phyloP scores from a whole-genome alignment of 2,113 vertebrate species.

The Lepisosteus oculatus region DNA sequence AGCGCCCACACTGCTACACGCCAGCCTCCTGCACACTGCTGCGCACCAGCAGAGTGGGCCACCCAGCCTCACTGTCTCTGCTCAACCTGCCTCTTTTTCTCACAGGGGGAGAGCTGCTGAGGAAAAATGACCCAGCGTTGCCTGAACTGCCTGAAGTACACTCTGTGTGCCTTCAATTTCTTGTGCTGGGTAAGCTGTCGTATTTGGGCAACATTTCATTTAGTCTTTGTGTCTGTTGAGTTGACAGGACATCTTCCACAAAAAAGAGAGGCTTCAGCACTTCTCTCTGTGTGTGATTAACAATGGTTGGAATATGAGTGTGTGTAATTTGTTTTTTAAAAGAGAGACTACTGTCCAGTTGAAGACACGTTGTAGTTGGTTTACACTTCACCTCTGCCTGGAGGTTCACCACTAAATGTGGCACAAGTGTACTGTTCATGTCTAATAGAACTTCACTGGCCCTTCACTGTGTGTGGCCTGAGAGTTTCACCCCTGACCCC shows the following conservation, averaged over 20 bases:
- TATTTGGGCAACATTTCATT: not conserved
- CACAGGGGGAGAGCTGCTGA: slow-evolving; percentile 35
- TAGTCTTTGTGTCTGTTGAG: not conserved
- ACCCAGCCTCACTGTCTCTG: too few relatives aligned
- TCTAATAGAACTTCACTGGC: too few relatives aligned
- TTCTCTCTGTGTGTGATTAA: slow-evolving; percentile 18
- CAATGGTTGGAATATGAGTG: not conserved
- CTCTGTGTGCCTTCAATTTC: slow-evolving; percentile 70
- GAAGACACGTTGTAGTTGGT: too few relatives aligned
- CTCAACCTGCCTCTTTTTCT: slow-evolving; percentile 1
- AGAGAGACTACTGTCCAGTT: not conserved
- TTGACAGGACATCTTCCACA: not conserved
- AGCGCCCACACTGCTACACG: too few relatives aligned
- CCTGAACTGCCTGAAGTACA: slow-evolving; percentile 69
- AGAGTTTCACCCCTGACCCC: too few relatives aligned
- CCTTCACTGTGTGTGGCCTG: too few relatives aligned
- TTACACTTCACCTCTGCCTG: too few relatives aligned
- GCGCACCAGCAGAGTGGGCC: too few relatives aligned
- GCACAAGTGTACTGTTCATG: too few relatives aligned
- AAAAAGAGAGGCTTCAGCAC: not conserved
- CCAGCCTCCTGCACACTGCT: too few relatives aligned
- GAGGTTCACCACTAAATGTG: too few relatives aligned
- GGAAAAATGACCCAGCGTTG: slow-evolving; percentile 60
- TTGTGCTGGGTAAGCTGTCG: slow-evolving; percentile 64
- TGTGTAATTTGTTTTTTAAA: not conserved